Percentiles rank a stretch among this genome's conserved stretches.
Conservation (phyloP, 2,888 invertebrate species). For the Meliscaeva auricollis region DNA sequence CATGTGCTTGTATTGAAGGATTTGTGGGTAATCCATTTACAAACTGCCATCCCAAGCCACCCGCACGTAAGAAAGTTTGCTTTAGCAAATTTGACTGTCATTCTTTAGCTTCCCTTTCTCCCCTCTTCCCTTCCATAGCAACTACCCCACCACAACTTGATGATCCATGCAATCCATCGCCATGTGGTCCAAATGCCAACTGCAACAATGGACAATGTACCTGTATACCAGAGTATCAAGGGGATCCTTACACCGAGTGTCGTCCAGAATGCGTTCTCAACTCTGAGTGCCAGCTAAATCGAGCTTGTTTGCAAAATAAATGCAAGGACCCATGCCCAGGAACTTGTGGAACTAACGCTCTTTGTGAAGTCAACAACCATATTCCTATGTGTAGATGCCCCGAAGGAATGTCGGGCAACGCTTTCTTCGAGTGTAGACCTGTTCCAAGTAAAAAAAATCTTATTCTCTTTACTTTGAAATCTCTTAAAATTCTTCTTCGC, state of each 20-base stretch:
- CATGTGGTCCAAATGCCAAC: constrained; percentile 90
- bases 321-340: constrained; percentile 91
- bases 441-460: constrained; percentile 79
- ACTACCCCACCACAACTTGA: constrained; percentile 78
- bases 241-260: constrained; percentile 90
- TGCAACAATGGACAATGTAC: constrained; percentile 89
- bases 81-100: background rate
- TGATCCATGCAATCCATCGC: constrained; percentile 89
- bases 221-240: constrained; percentile 89
- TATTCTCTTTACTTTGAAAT: background rate
- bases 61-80: constrained; percentile 79
- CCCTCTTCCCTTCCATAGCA: constrained; percentile 68
- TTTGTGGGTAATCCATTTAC: constrained; percentile 86
- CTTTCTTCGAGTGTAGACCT: constrained; percentile 88
- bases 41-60: constrained; percentile 83
- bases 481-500: background rate
- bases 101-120: background rate
- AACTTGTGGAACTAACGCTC: constrained; percentile 90
- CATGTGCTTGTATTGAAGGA: constrained; percentile 87
- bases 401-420: constrained; percentile 91
- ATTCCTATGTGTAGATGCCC: constrained; percentile 92
- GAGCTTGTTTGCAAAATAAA: constrained; percentile 90
- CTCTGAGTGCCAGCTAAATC: constrained; percentile 88
- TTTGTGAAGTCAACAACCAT: constrained; percentile 91
- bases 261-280: constrained; percentile 92